Evolutionary conservation across 1,140 invertebrate species (phyloP), one percentile per base, ranked within the genome.

Genomic region (Drosophila lowei): DNA sequence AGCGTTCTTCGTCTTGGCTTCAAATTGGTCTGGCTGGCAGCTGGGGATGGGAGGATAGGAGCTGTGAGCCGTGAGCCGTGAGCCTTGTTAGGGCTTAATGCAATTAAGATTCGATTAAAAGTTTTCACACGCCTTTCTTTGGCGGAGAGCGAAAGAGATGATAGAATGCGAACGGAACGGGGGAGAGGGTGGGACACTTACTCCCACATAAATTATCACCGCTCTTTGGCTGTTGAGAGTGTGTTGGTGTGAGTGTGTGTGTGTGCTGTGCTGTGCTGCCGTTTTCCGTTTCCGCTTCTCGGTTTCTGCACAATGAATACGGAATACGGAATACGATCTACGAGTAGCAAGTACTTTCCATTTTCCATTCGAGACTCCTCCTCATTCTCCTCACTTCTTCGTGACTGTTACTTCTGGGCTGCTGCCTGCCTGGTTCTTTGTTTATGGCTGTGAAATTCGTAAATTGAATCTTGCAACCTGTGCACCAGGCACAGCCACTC

Each of bases 61-160:
- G 25, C 9, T 28, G 30, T 34, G 18, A 48, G 70, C 55, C 50
- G 59, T 52, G 44, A 76, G 59, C 60, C 50, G 73, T 77, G 63
- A 44, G 63, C 77, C 80, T 86, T 81, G 67, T 85, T 81, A 44
- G 48, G 83, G 54, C 43, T 54, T 63, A 62, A 74, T 70, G 83
- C 62, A 86, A 86, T 86, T 86, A 81, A 81, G 84, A 64, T 74
- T 64, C 73, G 68, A 86, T 86, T 86, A 86, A 86, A 86, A 85
- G 80, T 85, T 73, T 80, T 85, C 68, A 77, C 77, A 85, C 80
- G 65, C 72, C 66, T 67, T 57, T 52, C 59, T 3, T 30, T 2
- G 15, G 23, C 47, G 34, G 9, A 46, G 47, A 9, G 11, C 58
- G 8, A 13, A 42, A 50, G 43, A 34, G 48, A 48, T 50, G 55